Percentiles rank a stretch among this genome's conserved stretches.
phyloP scores from a whole-genome alignment of 2,113 vertebrate genomes.

The Mola mola region DNA sequence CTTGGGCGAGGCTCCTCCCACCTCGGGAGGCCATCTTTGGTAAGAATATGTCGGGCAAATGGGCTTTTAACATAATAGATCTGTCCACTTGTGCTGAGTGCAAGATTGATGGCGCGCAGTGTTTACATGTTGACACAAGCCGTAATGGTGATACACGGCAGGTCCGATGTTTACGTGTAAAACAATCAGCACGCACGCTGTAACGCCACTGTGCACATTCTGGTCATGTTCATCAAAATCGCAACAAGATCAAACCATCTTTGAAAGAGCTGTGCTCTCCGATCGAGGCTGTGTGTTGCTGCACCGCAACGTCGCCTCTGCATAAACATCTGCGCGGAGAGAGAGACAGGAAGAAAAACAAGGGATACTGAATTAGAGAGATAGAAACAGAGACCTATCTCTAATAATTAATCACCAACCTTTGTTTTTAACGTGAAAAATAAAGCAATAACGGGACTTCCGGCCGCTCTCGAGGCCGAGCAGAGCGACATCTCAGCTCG shows the following conservation, averaged over 20 bases:
- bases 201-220: conserved; percentile 21
- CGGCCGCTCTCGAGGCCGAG: no score
- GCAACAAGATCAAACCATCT: conserved; percentile 63
- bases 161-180: conserved; percentile 54
- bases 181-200: conserved; percentile 28
- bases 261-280: conserved; percentile 51
- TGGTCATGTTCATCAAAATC: conserved; percentile 62
- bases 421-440: no score
- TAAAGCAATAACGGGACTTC: no score
- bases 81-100: conserved; percentile 63
- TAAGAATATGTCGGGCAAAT: conserved; percentile 64
- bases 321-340: conserved; percentile 52
- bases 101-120: conserved; percentile 62
- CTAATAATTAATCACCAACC: conserved; percentile 43
- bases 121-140: conserved; percentile 70
- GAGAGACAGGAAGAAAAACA: no score
- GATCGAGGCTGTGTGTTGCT: conserved; percentile 42
- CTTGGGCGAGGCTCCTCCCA: conserved; percentile 58
- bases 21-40: conserved; percentile 56
- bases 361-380: neutral
- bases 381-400: conserved; percentile 31
- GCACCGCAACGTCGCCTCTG: conserved; percentile 40
- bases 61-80: conserved; percentile 76
- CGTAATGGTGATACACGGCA: conserved; percentile 62
- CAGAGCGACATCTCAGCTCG: no score